Base-by-base conservation (phyloP, 2,113 vertebrate genomes). In the Cavia aperea region DNA sequence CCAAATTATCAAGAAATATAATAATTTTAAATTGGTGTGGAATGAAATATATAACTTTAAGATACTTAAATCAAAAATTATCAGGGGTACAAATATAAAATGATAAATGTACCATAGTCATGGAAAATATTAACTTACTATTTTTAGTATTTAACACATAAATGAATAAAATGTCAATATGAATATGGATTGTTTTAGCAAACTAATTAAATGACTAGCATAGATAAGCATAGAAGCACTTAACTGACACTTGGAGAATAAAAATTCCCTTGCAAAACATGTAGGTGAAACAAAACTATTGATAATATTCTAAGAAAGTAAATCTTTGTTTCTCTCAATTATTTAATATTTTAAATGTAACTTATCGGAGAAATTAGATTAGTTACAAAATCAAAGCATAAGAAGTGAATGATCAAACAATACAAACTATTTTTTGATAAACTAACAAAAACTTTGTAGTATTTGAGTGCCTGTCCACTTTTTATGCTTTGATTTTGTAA, bases 161-260 rank as follows among this genome's bases (percentile, higher is more conserved):
- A 91, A 51, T 73, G 43, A 86, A 89, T 36, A 78, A 79, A 86
- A 91, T 72, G 11, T 86, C 24, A 88, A 26, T 72, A 68, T 75
- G 19, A 6, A 77, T 72, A 33, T 62, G 62, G 56, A 83, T 85
- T 11, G 82, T 68, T 92, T 88, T 12, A 73, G 31, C 7, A 81
- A 95, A n/a, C n/a, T 66, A 81, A 84, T 93, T 89, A 89, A 92
- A 82, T 46, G 43, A 23, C 49, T 86, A 81, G 23, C 49, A 66
- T 3, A 14, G 13, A 29, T 79, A 79, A 91, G 26, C 68, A 84
- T 75, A 77, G 2, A 91, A 70, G 62, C 15, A 79, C 54, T 72
- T 6, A 92, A 46, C 18, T 39, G 88, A 2, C 33, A 86, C 56
- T 92, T 85, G 23, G 68, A 79, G 31, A 75, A 58, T 62, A 93